A percentile compares a stretch with the other conserved stretches of the same genome.
Evolutionary conservation across 2,797 vertebrate genomes (phyloP).

Genomic region (Pachyuromys duprasi): DNA sequence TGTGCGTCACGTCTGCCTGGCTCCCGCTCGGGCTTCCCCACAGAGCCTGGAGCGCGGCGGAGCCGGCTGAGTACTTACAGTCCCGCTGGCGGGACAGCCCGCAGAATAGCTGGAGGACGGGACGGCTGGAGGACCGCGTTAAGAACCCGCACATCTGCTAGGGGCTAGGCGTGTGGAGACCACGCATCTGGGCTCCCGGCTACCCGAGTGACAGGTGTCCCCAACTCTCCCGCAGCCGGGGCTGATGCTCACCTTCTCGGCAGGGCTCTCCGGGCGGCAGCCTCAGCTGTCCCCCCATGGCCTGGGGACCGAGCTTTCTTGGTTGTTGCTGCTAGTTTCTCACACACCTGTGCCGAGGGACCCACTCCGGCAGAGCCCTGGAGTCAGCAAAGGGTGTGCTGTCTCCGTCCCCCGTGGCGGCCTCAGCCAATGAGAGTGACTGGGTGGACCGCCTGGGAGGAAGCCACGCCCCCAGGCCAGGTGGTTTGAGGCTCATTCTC

Average conservation of each 20-base stretch:
- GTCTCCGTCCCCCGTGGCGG: neutral
- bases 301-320: neutral
- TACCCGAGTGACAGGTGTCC: neutral
- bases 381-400: accelerated
- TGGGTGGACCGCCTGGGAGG: neutral
- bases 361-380: accelerated
- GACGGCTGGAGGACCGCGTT: neutral
- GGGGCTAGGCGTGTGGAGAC: neutral
- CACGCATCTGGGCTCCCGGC: neutral
- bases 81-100: neutral
- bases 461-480: neutral
- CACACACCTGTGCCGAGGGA: neutral
- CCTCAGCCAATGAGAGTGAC: slow-evolving; percentile 24
- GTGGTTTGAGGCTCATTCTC: accelerated
- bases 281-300: slow-evolving; percentile 75
- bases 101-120: neutral
- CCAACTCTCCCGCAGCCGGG: too few relatives aligned
- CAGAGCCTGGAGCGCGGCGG: neutral
- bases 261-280: slow-evolving; percentile 69
- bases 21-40: neutral
- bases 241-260: slow-evolving; percentile 76
- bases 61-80: neutral
- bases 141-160: neutral
- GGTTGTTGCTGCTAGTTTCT: neutral
- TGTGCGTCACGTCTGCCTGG: neutral